Evolutionary conservation across 2,888 invertebrate species (phyloP).

Genomic region (Heliconius ismenius): DNA sequence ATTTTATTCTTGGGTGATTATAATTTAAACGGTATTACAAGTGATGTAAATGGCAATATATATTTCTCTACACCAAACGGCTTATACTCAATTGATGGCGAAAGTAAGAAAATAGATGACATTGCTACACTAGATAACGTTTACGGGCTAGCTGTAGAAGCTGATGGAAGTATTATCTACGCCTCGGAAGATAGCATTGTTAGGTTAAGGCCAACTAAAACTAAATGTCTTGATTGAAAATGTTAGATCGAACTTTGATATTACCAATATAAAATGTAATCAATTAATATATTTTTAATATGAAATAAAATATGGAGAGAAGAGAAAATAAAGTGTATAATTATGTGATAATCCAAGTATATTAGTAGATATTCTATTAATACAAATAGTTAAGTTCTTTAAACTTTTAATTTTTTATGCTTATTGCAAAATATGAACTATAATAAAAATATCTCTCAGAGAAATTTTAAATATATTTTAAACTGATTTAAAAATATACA

Average conservation of each 20-base stretch:
- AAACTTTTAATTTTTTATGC: too few relatives aligned
- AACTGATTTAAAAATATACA: too few relatives aligned
- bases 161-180: slow-evolving; percentile 47
- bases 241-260: background rate
- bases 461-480: too few relatives aligned
- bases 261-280: background rate
- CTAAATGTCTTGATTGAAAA: slow-evolving; percentile 31
- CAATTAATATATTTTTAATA: background rate
- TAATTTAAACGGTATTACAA: slow-evolving; percentile 47
- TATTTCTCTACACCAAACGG: slow-evolving; percentile 50
- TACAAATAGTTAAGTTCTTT: too few relatives aligned
- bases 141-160: slow-evolving; percentile 48
- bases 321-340: too few relatives aligned
- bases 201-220: slow-evolving; percentile 45
- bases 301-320: background rate
- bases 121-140: slow-evolving; percentile 41
- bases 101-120: slow-evolving; percentile 42
- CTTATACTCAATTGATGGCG: slow-evolving; percentile 47
- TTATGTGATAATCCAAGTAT: too few relatives aligned
- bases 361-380: too few relatives aligned
- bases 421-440: too few relatives aligned
- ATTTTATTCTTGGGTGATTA: slow-evolving; percentile 45
- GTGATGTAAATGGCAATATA: slow-evolving; percentile 49
- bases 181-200: slow-evolving; percentile 43
- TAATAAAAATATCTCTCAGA: too few relatives aligned